Base-by-base conservation (phyloP, 2,888 invertebrate genomes). In the Diarsia rubi region DNA sequence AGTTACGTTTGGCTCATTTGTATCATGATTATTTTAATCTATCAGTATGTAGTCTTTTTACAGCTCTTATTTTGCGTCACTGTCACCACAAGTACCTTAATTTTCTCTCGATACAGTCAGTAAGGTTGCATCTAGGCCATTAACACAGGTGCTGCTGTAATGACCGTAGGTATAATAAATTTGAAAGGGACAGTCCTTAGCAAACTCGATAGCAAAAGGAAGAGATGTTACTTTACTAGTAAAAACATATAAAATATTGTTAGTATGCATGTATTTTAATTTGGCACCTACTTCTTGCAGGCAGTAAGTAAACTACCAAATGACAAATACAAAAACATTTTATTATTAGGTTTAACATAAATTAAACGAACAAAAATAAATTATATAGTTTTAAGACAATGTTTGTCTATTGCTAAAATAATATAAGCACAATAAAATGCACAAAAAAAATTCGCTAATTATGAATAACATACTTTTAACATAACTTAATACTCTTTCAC, bases 211-310 rank as follows among this genome's bases (percentile, higher is more conserved):
- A 57, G 19, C 42, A 4, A 16, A 52, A 65, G 21, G 37, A 67
- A 52, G 21, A n/a, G 67, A 52, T 64, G 27, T 60, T 57, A 70
- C 14, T 66, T 21, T 24, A n/a, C 44, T 84, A 84, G 44, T 57
- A 85, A 84, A 75, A 78, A 62, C 62, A 60, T 69, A 67, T 37
- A 16, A 27, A 74, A 62, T 79, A 66, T 70, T 73, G 69, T 78
- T 63, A 81, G 78, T 83, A 60, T 60, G 60, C n/a, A 42, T 62
- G 62, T 62, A 83, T 81, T 86, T 84, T 86, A 75, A 86, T 90
- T 91, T 88, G 87, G 86, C 87, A 86, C 86, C 86, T 86, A 87
- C 87, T 84, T 83, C 44, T 69, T 67, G 73, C 72, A 79, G 62
- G 66, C 73, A 80, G 80, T 75, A 84, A 81, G 82, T 81, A 86